Percentiles rank a stretch among this genome's conserved stretches.
Conservation (phyloP, 2,797 vertebrate species). For the Gallinago solitaria region DNA sequence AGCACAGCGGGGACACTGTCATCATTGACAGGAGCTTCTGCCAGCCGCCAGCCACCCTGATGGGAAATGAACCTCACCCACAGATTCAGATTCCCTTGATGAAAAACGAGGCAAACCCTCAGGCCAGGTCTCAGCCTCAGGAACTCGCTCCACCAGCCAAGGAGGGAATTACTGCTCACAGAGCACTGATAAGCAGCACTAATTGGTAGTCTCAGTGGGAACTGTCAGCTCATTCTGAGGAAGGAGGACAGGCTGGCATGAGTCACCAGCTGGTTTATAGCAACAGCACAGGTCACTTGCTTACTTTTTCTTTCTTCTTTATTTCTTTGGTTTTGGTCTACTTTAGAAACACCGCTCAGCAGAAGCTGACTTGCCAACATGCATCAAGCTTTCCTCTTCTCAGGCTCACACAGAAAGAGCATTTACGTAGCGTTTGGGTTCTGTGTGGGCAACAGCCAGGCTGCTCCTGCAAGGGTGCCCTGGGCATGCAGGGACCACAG, state of each 20-base stretch:
- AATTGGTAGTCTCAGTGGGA: background rate
- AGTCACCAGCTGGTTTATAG: background rate
- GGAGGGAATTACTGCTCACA: background rate
- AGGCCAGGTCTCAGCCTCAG: background rate
- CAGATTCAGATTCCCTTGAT: background rate
- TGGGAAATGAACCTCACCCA: background rate
- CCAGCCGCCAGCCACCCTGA: background rate
- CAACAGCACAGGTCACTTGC: background rate
- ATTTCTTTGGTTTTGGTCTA: background rate
- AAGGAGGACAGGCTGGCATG: background rate
- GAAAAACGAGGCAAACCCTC: background rate
- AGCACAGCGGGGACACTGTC: background rate
- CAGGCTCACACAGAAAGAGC: background rate
- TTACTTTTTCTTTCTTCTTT: background rate
- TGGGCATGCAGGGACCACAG: background rate
- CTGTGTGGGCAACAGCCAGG: background rate
- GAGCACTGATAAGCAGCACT: background rate
- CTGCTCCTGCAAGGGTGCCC: background rate
- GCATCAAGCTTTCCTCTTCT: background rate
- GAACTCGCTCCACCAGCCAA: background rate
- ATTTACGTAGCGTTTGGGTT: background rate
- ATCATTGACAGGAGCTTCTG: background rate
- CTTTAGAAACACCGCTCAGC: background rate
- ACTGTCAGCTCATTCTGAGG: background rate
- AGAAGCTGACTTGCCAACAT: background rate